These are phyloP conservation scores for Pterocles burchelli DNA, from an alignment of 2,113 vertebrate genomes.

Conservation along the genomic window DNA sequence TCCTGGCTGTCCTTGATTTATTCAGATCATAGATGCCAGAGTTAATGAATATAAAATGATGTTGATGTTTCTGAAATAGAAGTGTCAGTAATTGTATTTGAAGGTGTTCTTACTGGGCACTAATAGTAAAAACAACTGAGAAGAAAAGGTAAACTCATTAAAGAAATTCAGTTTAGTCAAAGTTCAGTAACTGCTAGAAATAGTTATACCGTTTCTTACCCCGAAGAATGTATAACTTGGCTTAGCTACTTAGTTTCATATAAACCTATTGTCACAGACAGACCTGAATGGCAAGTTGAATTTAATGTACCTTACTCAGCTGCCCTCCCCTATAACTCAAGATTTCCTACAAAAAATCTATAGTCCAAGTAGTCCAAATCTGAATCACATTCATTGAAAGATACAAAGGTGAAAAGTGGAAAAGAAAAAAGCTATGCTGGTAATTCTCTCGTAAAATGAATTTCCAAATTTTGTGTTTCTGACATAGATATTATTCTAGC, in stretches of 20 bases:
- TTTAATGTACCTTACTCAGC: neutral
- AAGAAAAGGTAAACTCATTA: neutral
- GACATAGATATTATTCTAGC: neutral
- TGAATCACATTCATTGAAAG: neutral
- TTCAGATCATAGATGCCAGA: neutral
- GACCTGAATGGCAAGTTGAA: neutral
- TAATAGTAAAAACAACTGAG: neutral
- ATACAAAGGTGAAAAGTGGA: neutral
- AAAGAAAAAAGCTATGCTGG: neutral
- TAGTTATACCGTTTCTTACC: neutral
- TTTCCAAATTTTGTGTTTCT: neutral
- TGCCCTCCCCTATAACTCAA: neutral
- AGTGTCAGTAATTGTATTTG: neutral
- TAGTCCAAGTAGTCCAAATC: neutral
- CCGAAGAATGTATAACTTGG: accelerated
- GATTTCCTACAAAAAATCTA: neutral
- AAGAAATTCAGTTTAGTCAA: neutral
- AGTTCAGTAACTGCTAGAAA: neutral
- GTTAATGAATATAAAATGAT: neutral
- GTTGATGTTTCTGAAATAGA: neutral
- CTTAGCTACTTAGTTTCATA: neutral
- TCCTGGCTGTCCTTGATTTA: neutral
- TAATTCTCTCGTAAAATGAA: neutral
- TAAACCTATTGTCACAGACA: neutral
- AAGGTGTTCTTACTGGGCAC: neutral